Base-by-base conservation (phyloP, 2,888 invertebrate genomes). In the Pseudeuparius sepicola region DNA sequence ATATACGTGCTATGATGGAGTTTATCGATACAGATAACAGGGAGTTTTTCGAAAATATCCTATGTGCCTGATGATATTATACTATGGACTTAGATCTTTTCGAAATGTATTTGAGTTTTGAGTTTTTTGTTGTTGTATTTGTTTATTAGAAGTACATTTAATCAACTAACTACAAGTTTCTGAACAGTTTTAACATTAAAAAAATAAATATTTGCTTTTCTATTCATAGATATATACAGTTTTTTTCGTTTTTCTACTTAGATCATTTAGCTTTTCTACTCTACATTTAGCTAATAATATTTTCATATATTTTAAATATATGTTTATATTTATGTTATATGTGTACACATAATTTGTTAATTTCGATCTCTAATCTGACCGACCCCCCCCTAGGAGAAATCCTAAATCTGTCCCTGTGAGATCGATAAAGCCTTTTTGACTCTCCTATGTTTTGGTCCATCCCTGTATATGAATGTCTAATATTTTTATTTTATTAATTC, bases 191-290 rank as follows among this genome's bases (percentile, higher is more conserved):
- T 30, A 16, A 18, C 3, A 15, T 18, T 30, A 16, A 30, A 17
- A 30, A 30, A 4, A 7, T 9, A 30, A 5, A 30, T 13, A 30
- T 12, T 4, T n/a, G n/a, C n/a, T 16, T 3, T 16, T 30, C 11
- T 30, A 16, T 30, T 16, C 20, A 12, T 30, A 9, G 14, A 2
- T 16, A 16, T 15, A 10, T 11, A 16, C 2, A 10, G 13, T 10
- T 30, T 30, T 30, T 30, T 13, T 25, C 5, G 4, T 7, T n/a
- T 25, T 25, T 25, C 26, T 25, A 30, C 30, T 16, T 30, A 30
- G 11, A 30, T 5, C 30, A 30, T 13, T 30, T 30, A 18, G 27
- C n/a, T n/a, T n/a, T n/a, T n/a, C n/a, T n/a, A n/a, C n/a, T n/a
- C n/a, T n/a, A n/a, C n/a, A n/a, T 7, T 20, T 20, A 7, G 20